Base-by-base conservation (phyloP, 2,113 vertebrate genomes). In the Otis tarda region DNA sequence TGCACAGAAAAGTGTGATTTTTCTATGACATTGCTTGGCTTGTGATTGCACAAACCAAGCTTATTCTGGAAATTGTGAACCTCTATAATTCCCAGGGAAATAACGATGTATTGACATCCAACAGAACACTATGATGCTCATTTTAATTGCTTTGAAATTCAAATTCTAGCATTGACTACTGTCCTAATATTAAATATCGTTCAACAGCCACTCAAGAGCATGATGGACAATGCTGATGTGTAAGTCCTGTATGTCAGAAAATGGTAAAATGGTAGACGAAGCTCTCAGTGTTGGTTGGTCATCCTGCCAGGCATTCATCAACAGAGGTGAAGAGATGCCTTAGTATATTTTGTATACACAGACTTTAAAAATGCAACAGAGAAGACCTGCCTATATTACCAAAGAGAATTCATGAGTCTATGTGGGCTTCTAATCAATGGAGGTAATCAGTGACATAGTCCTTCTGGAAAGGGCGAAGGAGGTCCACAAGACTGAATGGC, bases 21-120 rank as follows among this genome's bases (percentile, higher is more conserved):
- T 80, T 59, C n/a, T 70, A 5, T 70, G 15, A 35, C 3, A 13
- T 20, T 52, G n/a, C 4, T 39, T n/a, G 45, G 6, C 47, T 80
- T 88, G 27, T 59, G 24, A 31, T 8, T 52, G 63, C 33, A 43
- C 23, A 85, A 91, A 14, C 16, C 16, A 70, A 84, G 11, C 2
- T 76, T 55, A 49, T 82, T 71, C 22, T 82, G 65, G 45, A 73
- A 82, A 65, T 49, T 0, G 0, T 41, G 27, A 89, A 37, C 23
- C 14, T 81, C 15, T 79, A 1, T 47, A 73, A 55, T 27, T 85
- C 16, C 9, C 8, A 39, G 43, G 21, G 17, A 50, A 87, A 89
- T 71, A 78, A 4, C 0, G 0, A 55, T 16, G 14, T 15, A 33
- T 20, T 0, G 0, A 18, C 4, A 64, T 59, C 25, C 25, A 49